phyloP scores from a whole-genome alignment of 2,797 vertebrate species.

The Vipera ursinii region DNA sequence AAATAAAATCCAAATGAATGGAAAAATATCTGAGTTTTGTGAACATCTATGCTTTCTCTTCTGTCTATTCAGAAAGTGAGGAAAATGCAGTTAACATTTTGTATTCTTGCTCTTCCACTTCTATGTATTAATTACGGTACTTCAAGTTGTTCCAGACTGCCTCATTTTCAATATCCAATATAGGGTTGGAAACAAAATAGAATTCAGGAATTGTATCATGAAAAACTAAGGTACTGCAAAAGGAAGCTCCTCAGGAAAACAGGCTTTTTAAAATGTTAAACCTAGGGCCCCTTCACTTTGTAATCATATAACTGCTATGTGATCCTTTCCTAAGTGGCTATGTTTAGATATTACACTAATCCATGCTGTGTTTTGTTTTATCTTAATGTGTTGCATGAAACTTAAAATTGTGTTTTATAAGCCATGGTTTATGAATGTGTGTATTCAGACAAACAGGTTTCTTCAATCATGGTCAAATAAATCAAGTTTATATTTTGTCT shows the following conservation, averaged over 20 bases:
- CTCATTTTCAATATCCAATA: neutral
- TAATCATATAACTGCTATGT: neutral
- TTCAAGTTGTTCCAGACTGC: neutral
- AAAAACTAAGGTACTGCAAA: neutral
- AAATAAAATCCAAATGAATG: neutral
- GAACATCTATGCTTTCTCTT: neutral
- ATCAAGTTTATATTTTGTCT: neutral
- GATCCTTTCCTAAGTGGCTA: neutral
- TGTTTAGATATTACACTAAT: neutral
- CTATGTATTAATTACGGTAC: neutral
- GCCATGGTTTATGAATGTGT: neutral
- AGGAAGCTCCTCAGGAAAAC: neutral
- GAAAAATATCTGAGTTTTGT: neutral
- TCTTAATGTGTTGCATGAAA: neutral
- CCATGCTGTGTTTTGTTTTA: neutral
- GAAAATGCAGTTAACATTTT: neutral
- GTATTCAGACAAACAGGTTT: neutral
- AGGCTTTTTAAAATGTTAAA: neutral
- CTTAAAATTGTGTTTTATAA: neutral
- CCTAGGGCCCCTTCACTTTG: neutral
- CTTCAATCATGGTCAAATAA: neutral
- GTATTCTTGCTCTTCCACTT: neutral
- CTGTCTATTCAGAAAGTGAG: neutral
- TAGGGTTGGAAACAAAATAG: neutral
- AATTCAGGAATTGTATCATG: neutral